These are phyloP conservation scores for Pelvicachromis taeniatus DNA, from an alignment of 2,113 vertebrate species.

Conservation along the genomic window DNA sequence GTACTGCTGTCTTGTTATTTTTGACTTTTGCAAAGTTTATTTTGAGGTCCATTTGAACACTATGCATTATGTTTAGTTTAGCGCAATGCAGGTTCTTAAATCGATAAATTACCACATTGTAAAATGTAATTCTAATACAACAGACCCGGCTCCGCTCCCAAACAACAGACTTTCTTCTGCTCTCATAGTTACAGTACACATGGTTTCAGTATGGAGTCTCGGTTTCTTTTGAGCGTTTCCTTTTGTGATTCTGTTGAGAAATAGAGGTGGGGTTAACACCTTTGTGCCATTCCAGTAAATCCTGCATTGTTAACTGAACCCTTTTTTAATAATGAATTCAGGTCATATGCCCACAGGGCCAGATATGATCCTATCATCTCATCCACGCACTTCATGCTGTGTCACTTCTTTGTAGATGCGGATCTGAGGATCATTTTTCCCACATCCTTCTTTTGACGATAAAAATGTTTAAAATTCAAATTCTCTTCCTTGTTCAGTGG, in stretches of 20 bases:
- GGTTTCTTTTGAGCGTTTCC: background rate
- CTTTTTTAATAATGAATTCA: background rate
- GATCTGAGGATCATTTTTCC: background rate
- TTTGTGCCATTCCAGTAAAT: background rate
- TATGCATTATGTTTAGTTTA: background rate
- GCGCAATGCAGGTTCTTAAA: background rate
- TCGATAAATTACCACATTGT: background rate
- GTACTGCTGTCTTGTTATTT: background rate
- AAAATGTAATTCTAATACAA: background rate
- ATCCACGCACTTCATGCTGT: background rate
- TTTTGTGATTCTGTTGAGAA: background rate
- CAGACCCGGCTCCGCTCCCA: background rate
- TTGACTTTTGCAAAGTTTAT: background rate
- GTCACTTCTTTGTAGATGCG: background rate
- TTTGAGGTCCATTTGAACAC: background rate
- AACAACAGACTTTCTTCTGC: background rate
- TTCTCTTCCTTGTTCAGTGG: background rate
- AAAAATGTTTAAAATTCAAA: background rate
- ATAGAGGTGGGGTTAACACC: background rate
- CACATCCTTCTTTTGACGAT: background rate
- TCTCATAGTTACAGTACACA: background rate
- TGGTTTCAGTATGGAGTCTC: background rate
- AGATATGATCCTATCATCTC: slow-evolving; percentile 7
- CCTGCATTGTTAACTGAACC: background rate
- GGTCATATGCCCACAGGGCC: slow-evolving; percentile 10